phyloP scores from a whole-genome alignment of 2,888 invertebrate genomes.

The Eupsilia transversa region DNA sequence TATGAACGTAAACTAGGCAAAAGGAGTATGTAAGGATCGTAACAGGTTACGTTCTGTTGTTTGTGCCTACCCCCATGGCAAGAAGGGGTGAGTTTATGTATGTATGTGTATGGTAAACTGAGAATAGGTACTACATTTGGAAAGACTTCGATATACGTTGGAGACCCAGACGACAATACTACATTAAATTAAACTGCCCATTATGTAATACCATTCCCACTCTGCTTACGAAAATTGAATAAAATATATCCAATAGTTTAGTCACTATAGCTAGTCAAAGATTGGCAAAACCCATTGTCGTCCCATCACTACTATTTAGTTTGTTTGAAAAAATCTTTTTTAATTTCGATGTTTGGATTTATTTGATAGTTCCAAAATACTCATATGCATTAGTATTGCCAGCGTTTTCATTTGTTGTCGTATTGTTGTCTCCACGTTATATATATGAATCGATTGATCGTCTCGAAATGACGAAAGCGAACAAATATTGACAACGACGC shows the following conservation, averaged over 20 bases:
- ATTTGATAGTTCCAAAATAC: not conserved
- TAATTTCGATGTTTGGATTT: not conserved
- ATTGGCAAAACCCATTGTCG: not conserved
- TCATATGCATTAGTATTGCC: not conserved
- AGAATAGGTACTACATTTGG: too few relatives aligned
- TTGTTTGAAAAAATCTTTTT: not conserved
- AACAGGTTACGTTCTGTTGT: too few relatives aligned
- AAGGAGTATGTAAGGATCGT: too few relatives aligned
- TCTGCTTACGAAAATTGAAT: not conserved
- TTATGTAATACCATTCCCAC: not conserved
- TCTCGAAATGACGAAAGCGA: conserved; percentile 9
- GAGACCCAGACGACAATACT: not conserved
- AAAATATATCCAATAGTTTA: not conserved
- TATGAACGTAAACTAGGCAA: too few relatives aligned
- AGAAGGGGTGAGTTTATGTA: too few relatives aligned
- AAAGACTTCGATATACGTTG: not conserved
- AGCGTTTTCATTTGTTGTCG: not conserved
- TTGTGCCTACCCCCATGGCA: too few relatives aligned
- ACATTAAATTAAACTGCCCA: not conserved
- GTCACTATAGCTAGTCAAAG: not conserved
- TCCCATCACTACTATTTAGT: not conserved
- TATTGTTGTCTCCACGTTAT: not conserved
- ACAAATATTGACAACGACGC: conserved; percentile 28
- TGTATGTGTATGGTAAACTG: too few relatives aligned
- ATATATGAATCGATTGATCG: conserved; percentile 24